Evolutionary conservation across 2,113 vertebrate species (phyloP).

Genomic region (Otus sunia): DNA sequence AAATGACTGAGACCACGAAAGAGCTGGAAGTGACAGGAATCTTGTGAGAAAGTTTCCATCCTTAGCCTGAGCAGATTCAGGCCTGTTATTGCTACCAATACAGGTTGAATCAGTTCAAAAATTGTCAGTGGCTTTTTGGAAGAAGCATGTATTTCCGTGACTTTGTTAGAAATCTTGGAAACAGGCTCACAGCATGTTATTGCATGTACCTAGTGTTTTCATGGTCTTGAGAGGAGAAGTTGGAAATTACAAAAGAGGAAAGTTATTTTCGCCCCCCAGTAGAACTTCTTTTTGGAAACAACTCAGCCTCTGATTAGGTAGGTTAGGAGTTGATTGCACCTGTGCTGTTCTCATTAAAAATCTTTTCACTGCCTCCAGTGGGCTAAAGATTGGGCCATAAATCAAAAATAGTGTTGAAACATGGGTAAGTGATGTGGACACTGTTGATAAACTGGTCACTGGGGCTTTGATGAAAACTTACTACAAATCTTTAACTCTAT

Average conservation of each 20-base stretch:
- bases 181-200: background rate
- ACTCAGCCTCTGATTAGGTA: background rate
- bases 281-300: background rate
- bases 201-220: background rate
- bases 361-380: background rate
- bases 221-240: background rate
- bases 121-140: background rate
- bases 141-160: rapidly evolving
- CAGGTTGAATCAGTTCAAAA: background rate
- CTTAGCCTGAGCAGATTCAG: background rate
- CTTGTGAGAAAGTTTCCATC: background rate
- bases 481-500: background rate
- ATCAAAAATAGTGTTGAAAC: background rate
- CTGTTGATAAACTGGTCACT: background rate
- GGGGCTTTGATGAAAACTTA: background rate
- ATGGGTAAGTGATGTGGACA: background rate
- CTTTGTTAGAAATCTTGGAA: background rate
- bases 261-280: background rate
- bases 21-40: background rate
- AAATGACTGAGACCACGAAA: background rate
- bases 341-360: background rate
- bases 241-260: background rate
- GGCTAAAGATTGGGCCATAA: background rate
- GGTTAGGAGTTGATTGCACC: background rate
- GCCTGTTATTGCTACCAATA: background rate